Evolutionary conservation across 2,113 vertebrate genomes (phyloP).

Genomic region (Psophia crepitans): DNA sequence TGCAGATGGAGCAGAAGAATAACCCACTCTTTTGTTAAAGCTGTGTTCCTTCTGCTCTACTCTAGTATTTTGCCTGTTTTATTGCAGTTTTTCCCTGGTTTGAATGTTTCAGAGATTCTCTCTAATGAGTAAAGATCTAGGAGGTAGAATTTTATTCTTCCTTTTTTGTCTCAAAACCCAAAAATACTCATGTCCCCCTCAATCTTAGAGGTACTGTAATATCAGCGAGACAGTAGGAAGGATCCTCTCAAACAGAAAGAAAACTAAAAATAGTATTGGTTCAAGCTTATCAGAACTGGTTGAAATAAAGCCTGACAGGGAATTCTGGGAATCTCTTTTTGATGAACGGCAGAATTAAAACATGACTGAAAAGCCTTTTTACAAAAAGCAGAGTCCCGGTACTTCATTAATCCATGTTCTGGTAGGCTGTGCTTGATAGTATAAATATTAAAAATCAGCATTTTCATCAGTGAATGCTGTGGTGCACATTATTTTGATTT

Average conservation of each 20-base stretch:
- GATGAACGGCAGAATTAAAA: conserved; percentile 14
- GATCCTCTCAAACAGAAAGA: background rate
- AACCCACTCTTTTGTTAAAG: conserved; percentile 57
- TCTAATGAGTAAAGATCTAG: background rate
- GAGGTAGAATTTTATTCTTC: background rate
- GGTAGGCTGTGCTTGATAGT: background rate
- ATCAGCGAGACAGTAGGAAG: background rate
- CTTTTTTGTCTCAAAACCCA: background rate
- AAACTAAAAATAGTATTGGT: background rate
- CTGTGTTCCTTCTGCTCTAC: conserved; percentile 7
- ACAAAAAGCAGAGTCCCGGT: background rate
- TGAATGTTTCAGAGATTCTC: background rate
- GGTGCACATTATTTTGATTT: background rate
- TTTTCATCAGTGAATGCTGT: background rate
- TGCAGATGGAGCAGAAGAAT: conserved; percentile 60
- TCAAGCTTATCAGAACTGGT: background rate
- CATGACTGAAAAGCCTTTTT: background rate
- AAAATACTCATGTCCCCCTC: background rate
- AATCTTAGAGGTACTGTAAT: background rate
- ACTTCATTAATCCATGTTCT: background rate
- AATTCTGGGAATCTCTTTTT: conserved; percentile 3
- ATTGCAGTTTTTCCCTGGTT: background rate
- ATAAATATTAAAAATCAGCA: background rate
- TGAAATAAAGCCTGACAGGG: background rate
- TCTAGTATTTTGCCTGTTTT: conserved; percentile 15